Conservation (phyloP, 2,888 invertebrate species). For the Nomada hirtipes region DNA sequence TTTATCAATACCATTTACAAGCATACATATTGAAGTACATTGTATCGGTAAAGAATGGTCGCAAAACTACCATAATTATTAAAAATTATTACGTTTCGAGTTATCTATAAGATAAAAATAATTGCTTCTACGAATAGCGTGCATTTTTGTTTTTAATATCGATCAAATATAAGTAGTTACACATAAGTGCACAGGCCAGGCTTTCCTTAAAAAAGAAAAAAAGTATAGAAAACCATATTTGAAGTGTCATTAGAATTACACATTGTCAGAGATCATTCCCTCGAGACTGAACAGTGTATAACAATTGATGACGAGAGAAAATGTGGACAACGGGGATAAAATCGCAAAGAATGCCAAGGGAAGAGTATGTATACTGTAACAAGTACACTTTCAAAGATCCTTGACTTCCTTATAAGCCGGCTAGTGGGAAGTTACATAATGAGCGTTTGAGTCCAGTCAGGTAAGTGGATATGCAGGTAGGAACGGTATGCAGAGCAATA, state of each 20-base stretch:
- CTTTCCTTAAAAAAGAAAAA: too few species aligned
- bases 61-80: too few species aligned
- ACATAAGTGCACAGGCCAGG: too few species aligned
- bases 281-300: background rate
- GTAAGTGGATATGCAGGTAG: slow-evolving; percentile 52
- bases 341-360: slow-evolving; percentile 75
- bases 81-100: too few species aligned
- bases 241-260: too few species aligned
- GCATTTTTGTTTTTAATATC: too few species aligned
- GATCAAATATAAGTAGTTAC: too few species aligned
- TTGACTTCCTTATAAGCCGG: slow-evolving; percentile 82
- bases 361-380: slow-evolving; percentile 71
- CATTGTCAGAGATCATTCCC: background rate
- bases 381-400: slow-evolving; percentile 82
- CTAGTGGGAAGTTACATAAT: slow-evolving; percentile 80
- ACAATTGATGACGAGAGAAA: slow-evolving; percentile 43
- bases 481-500: slow-evolving; percentile 43
- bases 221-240: too few species aligned
- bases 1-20: too few species aligned
- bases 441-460: slow-evolving; percentile 62
- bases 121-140: too few species aligned
- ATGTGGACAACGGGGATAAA: slow-evolving; percentile 63
- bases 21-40: too few species aligned
- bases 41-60: too few species aligned
- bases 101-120: background rate